Evolutionary conservation across 2,113 vertebrate species (phyloP), one percentile per base, ranked within the genome.

Genomic region (Cyprinodon brontotheroides): DNA sequence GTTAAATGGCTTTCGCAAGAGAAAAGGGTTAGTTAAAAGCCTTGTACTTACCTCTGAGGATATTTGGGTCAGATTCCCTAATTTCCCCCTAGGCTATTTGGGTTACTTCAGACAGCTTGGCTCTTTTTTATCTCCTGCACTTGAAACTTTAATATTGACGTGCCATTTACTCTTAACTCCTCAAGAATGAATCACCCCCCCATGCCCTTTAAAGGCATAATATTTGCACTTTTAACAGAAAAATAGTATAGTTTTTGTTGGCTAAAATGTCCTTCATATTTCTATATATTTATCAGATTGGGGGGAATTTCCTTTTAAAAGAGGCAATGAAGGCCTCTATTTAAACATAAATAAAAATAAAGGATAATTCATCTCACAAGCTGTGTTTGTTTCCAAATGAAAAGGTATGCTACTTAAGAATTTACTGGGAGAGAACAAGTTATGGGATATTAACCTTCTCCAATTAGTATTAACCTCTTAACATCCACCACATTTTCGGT

Each of bases 121-220:
- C 45, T 60, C 40, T 20, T 38, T 76, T 71, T 66, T 70, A 14
- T 74, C 61, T 64, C 63, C 61, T 61, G 9, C 50, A 43, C 48
- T 70, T 60, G 61, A 61, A 29, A n/a, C 45, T 71, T 66, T 73
- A 65, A 77, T 81, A 81, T 79, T 62, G 37, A 79, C 65, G 47
- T 77, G 66, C 63, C 69, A 74, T 80, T 84, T 82, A 36, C 66
- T 62, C 69, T 45, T 8, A 62, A 22, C 37, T 48, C 71, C 57
- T 68, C 7, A 38, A 62, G 60, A 68, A 69, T 60, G 11, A 50
- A 65, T 77, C 66, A 41, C 36, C 11, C 36, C 29, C 57, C 59
- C 3, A 38, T 75, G 3, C 29, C 13, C 61, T 62, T 57, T 68
- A 43, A 57, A 68, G 57, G 70, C 22, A 67, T 64, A 11, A 74